Base-by-base conservation (phyloP, 2,888 invertebrate species). In the Sminthurides aquaticus region DNA sequence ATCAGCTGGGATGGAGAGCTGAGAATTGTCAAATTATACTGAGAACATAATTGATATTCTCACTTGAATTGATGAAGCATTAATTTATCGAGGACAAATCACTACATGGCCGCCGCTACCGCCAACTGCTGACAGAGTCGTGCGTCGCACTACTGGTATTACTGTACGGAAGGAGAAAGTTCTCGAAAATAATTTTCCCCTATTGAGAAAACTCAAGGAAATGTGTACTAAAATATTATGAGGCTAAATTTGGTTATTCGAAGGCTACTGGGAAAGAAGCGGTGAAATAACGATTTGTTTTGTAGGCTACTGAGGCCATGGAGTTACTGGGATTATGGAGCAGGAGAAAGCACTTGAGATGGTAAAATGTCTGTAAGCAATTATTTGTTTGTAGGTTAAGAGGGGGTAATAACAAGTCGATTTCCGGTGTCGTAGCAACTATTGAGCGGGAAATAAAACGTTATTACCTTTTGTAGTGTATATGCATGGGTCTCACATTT, bases 11-110 rank as follows among this genome's bases (percentile, higher is more conserved):
- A n/a, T 20, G 58, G 34, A 29, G 28, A 58, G 64, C 57, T 57
- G 57, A 64, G 58, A 64, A 49, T 64, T 58, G 49, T 65, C 67
- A 67, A 66, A 68, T 18, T 65, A 64, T 67, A 67, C 65, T 65
- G 29, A 61, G 60, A 60, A 68, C 67, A 70, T 70, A 70, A 70
- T 70, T 70, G 70, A 70, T 70, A 70, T 70, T 70, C 67, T 70
- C 70, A 70, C 70, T 70, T 67, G 68, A 62, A 67, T 70, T 70
- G 70, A 65, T 68, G 70, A 68, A 68, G 64, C 70, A 68, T 67
- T 69, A 69, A 70, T 70, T 70, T 70, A 70, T 69, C 66, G 67
- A 66, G 62, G 58, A 55, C 55, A 55, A 34, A 28, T 29, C 56
- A 1, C 26, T 15, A 3, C 3, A 27, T 56, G 26, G 25, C n/a